These are phyloP conservation scores for Lepidonotus clava DNA, from an alignment of 2,888 invertebrate genomes.

Conservation along the genomic window DNA sequence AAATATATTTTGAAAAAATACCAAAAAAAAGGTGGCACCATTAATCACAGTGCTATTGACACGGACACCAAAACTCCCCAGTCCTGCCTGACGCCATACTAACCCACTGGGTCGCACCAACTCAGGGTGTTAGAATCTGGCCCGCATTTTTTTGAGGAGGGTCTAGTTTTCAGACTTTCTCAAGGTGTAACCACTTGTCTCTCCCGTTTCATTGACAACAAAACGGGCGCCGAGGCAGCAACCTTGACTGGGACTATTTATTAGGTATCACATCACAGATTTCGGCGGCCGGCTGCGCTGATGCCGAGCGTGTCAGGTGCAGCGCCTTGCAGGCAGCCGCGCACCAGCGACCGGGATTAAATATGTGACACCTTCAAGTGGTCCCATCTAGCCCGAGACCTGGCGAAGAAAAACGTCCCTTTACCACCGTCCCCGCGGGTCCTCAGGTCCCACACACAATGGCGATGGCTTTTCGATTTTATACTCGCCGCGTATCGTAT, in stretches of 20 bases:
- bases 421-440: background rate
- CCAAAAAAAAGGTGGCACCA: background rate
- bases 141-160: too few relatives aligned
- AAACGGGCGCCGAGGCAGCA: background rate
- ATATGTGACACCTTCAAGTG: slow-evolving; percentile 40
- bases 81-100: too few relatives aligned
- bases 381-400: background rate
- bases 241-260: slow-evolving; percentile 18
- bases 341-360: background rate
- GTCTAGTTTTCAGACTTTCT: too few relatives aligned
- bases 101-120: too few relatives aligned
- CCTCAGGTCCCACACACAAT: background rate
- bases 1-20: too few relatives aligned
- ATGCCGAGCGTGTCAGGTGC: background rate
- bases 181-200: slow-evolving; percentile 17
- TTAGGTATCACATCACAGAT: slow-evolving; percentile 40
- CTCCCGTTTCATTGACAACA: slow-evolving; percentile 39
- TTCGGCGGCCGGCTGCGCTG: background rate
- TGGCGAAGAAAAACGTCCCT: background rate
- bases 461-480: slow-evolving; percentile 30
- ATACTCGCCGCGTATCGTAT: slow-evolving; percentile 4
- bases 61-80: background rate
- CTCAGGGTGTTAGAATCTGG: too few relatives aligned
- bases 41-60: background rate
- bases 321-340: background rate